These are phyloP conservation scores for Fabriciana adippe DNA, from an alignment of 2,888 invertebrate genomes.

Conservation along the genomic window DNA sequence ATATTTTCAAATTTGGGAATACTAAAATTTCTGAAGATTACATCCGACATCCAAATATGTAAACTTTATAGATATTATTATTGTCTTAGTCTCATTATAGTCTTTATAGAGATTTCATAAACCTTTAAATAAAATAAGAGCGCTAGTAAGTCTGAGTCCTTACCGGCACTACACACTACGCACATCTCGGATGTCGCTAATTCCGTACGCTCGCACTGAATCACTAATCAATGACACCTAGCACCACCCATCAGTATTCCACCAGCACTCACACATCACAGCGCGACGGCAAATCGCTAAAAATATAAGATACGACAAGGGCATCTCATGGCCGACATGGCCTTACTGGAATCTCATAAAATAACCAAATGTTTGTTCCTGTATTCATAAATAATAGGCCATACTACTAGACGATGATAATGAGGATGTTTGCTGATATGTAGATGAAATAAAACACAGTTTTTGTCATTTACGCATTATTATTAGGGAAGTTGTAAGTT, in stretches of 20 bases:
- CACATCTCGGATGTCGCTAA: constrained; percentile 73
- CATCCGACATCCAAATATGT: no score
- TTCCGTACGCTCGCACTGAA: constrained; percentile 73
- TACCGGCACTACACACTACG: constrained; percentile 42
- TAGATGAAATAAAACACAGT: constrained; percentile 5
- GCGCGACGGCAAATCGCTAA: constrained; percentile 72
- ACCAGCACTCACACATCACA: constrained; percentile 50
- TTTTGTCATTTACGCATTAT: constrained; percentile 16
- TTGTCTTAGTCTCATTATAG: no score
- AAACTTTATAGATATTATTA: no score
- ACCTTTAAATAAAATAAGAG: no score
- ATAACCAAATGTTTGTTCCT: constrained; percentile 58
- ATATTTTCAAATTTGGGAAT: no score
- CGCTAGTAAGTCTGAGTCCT: not conserved
- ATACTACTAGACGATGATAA: not conserved
- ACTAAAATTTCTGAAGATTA: no score
- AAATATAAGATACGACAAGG: constrained; percentile 73
- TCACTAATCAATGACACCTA: constrained; percentile 60
- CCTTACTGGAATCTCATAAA: constrained; percentile 72
- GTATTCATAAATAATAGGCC: constrained; percentile 43
- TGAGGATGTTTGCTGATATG: no score
- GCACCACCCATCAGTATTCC: constrained; percentile 69
- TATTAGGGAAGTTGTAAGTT: constrained; percentile 22
- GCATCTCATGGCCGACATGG: constrained; percentile 68
- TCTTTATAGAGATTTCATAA: no score